These are phyloP conservation scores for Burhinus bistriatus DNA, from an alignment of 2,113 vertebrate genomes.

Conservation along the genomic window DNA sequence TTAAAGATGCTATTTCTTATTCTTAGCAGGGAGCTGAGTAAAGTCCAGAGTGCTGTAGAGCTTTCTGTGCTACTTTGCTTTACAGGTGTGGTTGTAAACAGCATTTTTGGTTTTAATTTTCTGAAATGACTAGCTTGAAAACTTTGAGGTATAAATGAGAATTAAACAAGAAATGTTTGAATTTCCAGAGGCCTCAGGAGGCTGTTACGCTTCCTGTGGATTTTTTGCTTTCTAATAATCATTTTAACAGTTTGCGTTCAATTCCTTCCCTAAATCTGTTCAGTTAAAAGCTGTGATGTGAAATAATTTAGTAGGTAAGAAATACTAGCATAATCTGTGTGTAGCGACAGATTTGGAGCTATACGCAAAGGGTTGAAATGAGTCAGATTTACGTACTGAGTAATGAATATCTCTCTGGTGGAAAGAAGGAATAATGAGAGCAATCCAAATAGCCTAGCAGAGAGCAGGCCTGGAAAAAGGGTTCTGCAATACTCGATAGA, in stretches of 20 bases:
- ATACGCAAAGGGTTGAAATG: background rate
- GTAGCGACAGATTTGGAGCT: background rate
- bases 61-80: background rate
- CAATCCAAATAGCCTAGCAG: background rate
- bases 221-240: background rate
- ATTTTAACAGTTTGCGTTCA: background rate
- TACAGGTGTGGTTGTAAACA: background rate
- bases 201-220: background rate
- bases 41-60: background rate
- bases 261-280: background rate
- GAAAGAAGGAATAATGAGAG: background rate
- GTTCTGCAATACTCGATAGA: background rate
- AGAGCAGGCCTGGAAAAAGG: background rate
- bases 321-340: background rate
- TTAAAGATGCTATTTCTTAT: constrained; percentile 44
- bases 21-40: background rate
- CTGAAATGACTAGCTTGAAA: background rate
- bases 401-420: background rate
- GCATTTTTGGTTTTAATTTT: background rate
- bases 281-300: background rate
- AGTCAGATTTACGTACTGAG: background rate
- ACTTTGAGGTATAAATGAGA: background rate
- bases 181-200: background rate
- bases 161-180: background rate
- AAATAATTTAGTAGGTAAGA: background rate